Evolutionary conservation across 2,113 vertebrate species (phyloP).

Genomic region (Indri indri): DNA sequence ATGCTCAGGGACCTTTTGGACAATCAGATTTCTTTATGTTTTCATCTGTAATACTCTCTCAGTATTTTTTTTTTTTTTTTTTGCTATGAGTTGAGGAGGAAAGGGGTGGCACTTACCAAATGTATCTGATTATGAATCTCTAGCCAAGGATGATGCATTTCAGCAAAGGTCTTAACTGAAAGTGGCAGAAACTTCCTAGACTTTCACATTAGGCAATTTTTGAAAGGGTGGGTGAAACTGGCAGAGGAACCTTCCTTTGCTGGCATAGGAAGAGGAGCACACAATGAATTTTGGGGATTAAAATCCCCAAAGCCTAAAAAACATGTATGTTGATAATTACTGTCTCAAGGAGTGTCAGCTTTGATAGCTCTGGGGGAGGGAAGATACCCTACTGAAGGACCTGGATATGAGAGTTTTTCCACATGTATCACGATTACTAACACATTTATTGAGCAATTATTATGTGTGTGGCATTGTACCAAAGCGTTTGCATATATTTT

Average conservation of each 20-base stretch:
- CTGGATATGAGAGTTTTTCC: background rate
- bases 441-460: background rate
- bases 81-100: background rate
- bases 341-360: background rate
- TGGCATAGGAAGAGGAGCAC: background rate
- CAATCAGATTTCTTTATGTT: background rate
- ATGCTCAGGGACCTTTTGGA: background rate
- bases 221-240: background rate
- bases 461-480: background rate
- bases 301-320: background rate
- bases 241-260: background rate
- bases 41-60: background rate
- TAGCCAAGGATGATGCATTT: background rate
- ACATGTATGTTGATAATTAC: background rate
- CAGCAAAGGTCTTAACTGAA: constrained; percentile 44
- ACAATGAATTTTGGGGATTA: background rate
- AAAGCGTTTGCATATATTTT: background rate
- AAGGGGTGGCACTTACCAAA: background rate
- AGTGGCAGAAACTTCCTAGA: constrained; percentile 6
- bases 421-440: background rate
- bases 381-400: background rate
- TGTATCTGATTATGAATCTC: constrained; percentile 15
- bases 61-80: background rate
- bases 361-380: background rate
- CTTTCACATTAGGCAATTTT: constrained; percentile 45